These are phyloP conservation scores for Hemibagrus guttatus DNA, from an alignment of 2,797 vertebrate species.

Conservation along the genomic window DNA sequence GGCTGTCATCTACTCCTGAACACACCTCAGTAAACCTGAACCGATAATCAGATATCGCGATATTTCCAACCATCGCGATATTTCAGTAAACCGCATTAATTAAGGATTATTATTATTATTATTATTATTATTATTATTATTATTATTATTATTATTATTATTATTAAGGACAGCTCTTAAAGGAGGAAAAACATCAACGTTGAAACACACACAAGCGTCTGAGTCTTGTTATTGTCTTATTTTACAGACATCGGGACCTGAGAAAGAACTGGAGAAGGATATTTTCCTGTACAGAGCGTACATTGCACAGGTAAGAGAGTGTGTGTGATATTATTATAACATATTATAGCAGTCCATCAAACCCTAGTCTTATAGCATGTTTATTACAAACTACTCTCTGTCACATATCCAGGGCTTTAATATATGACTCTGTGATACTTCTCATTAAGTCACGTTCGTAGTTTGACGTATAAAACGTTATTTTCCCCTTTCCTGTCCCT, in stretches of 20 bases:
- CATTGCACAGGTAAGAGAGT: conserved; percentile 86
- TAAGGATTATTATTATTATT: no score
- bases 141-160: no score
- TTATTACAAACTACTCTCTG: no score
- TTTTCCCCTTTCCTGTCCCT: not conserved
- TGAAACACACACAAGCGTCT: not conserved
- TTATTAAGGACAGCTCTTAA: not conserved
- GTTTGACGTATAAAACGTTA: not conserved
- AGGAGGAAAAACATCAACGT: no score
- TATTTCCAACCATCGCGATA: not conserved
- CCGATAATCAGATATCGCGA: not conserved
- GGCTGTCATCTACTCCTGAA: not conserved
- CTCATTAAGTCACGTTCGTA: no score
- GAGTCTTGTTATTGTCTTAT: not conserved
- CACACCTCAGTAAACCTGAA: not conserved
- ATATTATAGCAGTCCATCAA: not conserved
- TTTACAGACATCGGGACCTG: conserved; percentile 78
- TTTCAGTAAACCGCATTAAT: not conserved
- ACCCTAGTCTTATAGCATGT: no score
- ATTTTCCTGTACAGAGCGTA: conserved; percentile 93
- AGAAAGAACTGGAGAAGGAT: conserved; percentile 89
- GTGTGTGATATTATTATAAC: not conserved
- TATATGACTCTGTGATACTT: no score
- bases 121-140: no score
- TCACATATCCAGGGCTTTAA: no score